These are phyloP conservation scores for Sciurus carolinensis DNA, from an alignment of 2,797 vertebrate genomes.

Conservation along the genomic window DNA sequence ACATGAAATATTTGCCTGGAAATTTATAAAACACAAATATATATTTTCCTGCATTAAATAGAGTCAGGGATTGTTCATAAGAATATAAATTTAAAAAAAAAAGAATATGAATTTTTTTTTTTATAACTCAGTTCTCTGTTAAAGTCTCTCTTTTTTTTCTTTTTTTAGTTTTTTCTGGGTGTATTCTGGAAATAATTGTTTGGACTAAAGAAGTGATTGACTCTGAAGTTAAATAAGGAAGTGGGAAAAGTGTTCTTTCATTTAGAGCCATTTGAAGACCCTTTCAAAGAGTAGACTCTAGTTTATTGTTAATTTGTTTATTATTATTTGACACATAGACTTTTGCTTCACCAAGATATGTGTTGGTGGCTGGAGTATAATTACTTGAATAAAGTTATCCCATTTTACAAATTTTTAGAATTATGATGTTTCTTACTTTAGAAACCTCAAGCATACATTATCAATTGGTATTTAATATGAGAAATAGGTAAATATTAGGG, in stretches of 20 bases:
- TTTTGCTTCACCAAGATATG: background rate
- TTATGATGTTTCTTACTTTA: background rate
- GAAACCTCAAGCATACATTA: background rate
- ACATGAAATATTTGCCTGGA: background rate
- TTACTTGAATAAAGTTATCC: background rate
- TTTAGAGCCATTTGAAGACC: background rate
- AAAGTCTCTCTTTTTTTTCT: too few relatives aligned
- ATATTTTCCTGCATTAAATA: background rate
- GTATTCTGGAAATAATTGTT: background rate
- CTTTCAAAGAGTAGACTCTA: background rate
- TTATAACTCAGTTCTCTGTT: background rate
- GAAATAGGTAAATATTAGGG: background rate
- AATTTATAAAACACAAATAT: conserved; percentile 1
- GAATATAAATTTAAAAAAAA: background rate
- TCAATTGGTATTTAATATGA: background rate
- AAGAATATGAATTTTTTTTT: background rate
- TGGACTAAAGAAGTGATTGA: background rate
- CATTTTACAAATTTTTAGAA: background rate
- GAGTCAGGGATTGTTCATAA: background rate
- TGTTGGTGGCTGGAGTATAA: background rate
- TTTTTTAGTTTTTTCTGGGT: background rate
- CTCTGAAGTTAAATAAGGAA: background rate
- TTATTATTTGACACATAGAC: background rate
- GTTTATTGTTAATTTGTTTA: background rate
- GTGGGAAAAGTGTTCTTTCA: background rate